Base-by-base conservation (phyloP, 2,888 invertebrate genomes). In the Callimorpha dominula region DNA sequence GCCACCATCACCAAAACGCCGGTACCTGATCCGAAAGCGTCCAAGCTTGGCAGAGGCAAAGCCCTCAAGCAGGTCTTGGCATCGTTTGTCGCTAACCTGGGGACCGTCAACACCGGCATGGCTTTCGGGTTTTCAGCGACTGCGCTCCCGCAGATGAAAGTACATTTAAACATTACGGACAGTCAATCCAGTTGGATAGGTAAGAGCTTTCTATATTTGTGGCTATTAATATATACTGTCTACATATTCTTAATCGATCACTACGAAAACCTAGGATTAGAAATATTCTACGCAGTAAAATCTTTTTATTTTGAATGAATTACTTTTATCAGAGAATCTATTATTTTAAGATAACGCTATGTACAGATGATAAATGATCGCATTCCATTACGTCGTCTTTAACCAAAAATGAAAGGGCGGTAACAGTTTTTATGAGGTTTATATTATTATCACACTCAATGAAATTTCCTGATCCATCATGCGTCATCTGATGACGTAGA, bases 31-130 rank as follows among this genome's bases (percentile, higher is more conserved):
- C 76, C 85, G n/a, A 82, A 84, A 68, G 78, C 88, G 5, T 81
- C 85, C 46, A 96, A 96, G 77, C 86, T 89, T 54, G 90, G 92
- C 54, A 81, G 96, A 68, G 96, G 96, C 15, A 95, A 94, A 79
- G 94, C 96, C 0, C 84, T 95, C 15, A 87, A 91, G 70, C 97
- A 97, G 91, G 96, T 97, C 31, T 52, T 97, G 80, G 97, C 97
- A 0, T 96, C 97, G 0, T 91, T 97, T 63, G 93, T 97, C 11
- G 97, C 96, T 4, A 97, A 97, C 85, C 88, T 97, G 15, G 97
- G 97, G 0, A 97, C 97, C 50, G 96, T 97, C 74, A 97, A 97
- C 88, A 97, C 97, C 0, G 97, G 97, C 62, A 96, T 97, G 96
- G 96, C 96, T 0, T 97, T 97, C 83, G 97, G 97, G 0, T 97